A percentile compares a stretch with the other conserved stretches of the same genome.
phyloP scores from a whole-genome alignment of 2,888 invertebrate genomes.

The Chrysolina americana region DNA sequence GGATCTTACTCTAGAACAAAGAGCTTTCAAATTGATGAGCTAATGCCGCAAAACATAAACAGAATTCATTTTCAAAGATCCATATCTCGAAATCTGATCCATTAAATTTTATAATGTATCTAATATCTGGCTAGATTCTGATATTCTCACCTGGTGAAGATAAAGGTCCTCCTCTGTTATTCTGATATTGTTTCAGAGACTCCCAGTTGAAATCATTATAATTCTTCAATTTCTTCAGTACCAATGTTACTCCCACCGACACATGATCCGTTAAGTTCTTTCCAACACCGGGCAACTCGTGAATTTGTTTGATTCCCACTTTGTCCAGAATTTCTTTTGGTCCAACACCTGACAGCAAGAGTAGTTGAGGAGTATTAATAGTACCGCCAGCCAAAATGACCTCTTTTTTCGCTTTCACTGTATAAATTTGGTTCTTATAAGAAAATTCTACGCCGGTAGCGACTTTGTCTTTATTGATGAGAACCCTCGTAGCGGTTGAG shows the following conservation, averaged over 20 bases:
- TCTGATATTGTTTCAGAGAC: conserved; percentile 12
- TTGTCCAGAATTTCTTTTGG: conserved; percentile 73
- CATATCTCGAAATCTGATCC: too few relatives aligned
- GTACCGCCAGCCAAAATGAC: conserved; percentile 74
- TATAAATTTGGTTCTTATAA: conserved; percentile 69
- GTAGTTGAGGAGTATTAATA: conserved; percentile 77
- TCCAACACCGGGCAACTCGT: conserved; percentile 78
- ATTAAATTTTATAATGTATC: too few relatives aligned
- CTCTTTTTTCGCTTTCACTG: conserved; percentile 72
- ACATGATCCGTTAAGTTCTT: conserved; percentile 80
- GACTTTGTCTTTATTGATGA: conserved; percentile 68
- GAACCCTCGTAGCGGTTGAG: conserved; percentile 74
- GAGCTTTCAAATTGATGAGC: too few relatives aligned
- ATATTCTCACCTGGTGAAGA: conserved; percentile 32
- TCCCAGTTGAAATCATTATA: conserved; percentile 59
- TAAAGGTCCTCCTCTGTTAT: conserved; percentile 32
- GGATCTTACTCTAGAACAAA: too few relatives aligned
- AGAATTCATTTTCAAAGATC: too few relatives aligned
- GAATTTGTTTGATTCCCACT: conserved; percentile 74
- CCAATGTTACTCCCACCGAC: conserved; percentile 68
- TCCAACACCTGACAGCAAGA: conserved; percentile 78
- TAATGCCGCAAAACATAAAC: too few relatives aligned
- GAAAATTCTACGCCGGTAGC: conserved; percentile 76
- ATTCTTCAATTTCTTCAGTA: conserved; percentile 68
- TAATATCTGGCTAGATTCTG: too few relatives aligned